phyloP scores from a whole-genome alignment of 2,888 invertebrate species.

The Artemia sp. region DNA sequence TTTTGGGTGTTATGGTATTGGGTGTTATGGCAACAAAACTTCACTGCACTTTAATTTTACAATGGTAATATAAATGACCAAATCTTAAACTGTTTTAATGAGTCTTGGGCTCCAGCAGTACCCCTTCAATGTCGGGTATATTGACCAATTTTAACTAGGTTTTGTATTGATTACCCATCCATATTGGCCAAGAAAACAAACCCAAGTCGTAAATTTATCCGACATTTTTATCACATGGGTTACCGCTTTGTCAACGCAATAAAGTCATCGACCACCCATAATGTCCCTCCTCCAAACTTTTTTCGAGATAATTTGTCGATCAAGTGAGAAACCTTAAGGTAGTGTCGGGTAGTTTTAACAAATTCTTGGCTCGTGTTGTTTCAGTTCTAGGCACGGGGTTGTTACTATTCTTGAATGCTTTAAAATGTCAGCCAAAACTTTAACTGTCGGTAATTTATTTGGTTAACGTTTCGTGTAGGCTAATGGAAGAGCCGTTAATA shows the following conservation, averaged over 20 bases:
- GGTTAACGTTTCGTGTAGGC: neutral
- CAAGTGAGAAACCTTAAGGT: neutral
- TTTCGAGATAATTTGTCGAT: constrained; percentile 12
- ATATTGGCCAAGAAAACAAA: neutral
- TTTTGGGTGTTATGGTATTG: too few species aligned
- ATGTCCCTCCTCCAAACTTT: neutral
- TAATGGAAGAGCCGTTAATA: constrained; percentile 3
- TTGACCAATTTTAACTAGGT: too few species aligned
- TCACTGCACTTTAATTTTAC: too few species aligned
- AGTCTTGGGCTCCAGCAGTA: too few species aligned
- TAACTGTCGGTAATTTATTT: constrained; percentile 10
- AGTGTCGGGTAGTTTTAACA: constrained; percentile 5
- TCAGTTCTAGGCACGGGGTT: neutral
- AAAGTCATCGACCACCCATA: constrained; percentile 15
- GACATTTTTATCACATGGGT: constrained; percentile 15
- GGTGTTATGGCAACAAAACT: too few species aligned
- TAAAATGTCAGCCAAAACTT: neutral
- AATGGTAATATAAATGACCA: too few species aligned
- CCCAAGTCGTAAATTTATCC: neutral
- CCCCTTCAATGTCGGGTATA: too few species aligned
- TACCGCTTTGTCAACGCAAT: constrained; percentile 7
- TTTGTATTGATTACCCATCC: too few species aligned
- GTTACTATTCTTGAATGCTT: neutral
- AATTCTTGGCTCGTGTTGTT: constrained; percentile 15
- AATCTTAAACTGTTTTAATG: too few species aligned